A percentile compares a stretch with the other conserved stretches of the same genome.
Conservation (phyloP, 2,888 invertebrate species). For the Rosalia funebris region DNA sequence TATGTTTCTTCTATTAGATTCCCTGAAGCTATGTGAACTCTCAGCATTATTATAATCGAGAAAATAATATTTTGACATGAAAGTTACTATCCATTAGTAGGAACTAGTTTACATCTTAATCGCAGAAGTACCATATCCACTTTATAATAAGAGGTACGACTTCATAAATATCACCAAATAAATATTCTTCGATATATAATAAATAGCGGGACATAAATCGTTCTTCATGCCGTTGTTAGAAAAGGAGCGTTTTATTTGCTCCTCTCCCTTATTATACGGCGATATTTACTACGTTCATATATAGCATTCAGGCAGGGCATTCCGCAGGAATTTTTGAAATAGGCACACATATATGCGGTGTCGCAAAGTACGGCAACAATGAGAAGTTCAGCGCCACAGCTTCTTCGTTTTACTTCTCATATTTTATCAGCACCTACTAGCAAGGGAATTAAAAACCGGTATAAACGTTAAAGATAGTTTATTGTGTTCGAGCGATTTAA, state of each 20-base stretch:
- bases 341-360: slow-evolving; percentile 8
- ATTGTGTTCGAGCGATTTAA: slow-evolving; percentile 57
- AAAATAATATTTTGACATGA: too few relatives aligned
- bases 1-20: too few relatives aligned
- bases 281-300: slow-evolving; percentile 28
- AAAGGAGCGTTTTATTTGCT: slow-evolving; percentile 18
- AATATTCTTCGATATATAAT: background rate
- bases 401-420: slow-evolving; percentile 39
- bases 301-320: slow-evolving; percentile 21
- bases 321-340: slow-evolving; percentile 14
- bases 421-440: slow-evolving; percentile 51
- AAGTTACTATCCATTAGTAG: too few relatives aligned
- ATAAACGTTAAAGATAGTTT: slow-evolving; percentile 53
- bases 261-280: slow-evolving; percentile 16
- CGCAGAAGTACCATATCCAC: too few relatives aligned
- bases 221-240: background rate
- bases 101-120: too few relatives aligned
- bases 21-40: too few relatives aligned
- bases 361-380: slow-evolving; percentile 24
- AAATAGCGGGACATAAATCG: background rate
- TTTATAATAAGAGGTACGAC: too few relatives aligned
- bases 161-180: background rate
- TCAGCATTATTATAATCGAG: too few relatives aligned
- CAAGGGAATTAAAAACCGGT: slow-evolving; percentile 47
- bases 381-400: slow-evolving; percentile 31